phyloP scores from a whole-genome alignment of 2,797 vertebrate genomes.

The Etheostoma nigrum region DNA sequence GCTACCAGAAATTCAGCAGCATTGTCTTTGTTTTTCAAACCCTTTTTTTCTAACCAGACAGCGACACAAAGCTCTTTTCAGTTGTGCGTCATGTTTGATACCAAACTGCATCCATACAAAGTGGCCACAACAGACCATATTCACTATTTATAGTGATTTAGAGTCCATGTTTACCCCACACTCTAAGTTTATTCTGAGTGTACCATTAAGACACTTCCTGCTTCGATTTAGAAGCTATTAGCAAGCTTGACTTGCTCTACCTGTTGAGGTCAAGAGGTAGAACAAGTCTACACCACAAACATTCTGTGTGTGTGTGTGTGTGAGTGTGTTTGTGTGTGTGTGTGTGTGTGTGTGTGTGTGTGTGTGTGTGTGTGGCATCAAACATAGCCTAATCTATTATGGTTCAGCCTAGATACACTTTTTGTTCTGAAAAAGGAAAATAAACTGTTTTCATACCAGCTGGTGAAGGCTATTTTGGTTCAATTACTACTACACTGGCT shows the following conservation, averaged over 20 bases:
- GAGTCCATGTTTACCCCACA: slow-evolving; percentile 50
- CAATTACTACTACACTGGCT: neutral
- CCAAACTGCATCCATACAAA: slow-evolving; percentile 35
- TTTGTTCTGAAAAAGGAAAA: neutral
- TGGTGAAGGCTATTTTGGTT: neutral
- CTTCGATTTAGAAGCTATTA: slow-evolving; percentile 69
- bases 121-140: slow-evolving; percentile 43
- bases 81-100: slow-evolving; percentile 42
- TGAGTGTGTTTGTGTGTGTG: slow-evolving; percentile 7
- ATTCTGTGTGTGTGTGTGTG: slow-evolving; percentile 18
- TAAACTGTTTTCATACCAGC: neutral
- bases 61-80: slow-evolving; percentile 28
- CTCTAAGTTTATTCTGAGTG: slow-evolving; percentile 53
- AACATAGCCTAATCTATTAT: neutral
- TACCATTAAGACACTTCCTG: slow-evolving; percentile 63
- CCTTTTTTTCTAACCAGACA: slow-evolving; percentile 23
- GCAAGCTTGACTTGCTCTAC: slow-evolving; percentile 62
- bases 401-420: neutral
- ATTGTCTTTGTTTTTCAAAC: slow-evolving; percentile 13
- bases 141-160: slow-evolving; percentile 67
- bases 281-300: slow-evolving; percentile 18
- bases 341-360: slow-evolving; percentile 13
- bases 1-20: neutral
- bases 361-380: neutral
- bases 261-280: slow-evolving; percentile 51